Conservation (phyloP, 2,888 invertebrate species). For the Cephus rjabovi region DNA sequence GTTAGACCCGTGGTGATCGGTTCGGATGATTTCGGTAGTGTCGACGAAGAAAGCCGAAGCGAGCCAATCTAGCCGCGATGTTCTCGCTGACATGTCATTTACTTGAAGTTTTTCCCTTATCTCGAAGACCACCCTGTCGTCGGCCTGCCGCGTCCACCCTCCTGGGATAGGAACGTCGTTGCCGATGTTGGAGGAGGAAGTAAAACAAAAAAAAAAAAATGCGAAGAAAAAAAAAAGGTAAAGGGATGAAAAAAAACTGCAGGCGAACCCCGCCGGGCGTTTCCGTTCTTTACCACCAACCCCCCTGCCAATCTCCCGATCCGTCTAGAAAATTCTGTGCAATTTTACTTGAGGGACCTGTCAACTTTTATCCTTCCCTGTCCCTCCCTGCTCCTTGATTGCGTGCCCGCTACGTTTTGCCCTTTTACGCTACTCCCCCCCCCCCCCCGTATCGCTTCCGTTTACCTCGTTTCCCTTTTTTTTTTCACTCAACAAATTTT, state of each 20-base stretch:
- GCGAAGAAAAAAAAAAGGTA: neutral
- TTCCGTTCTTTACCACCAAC: slow-evolving; percentile 4
- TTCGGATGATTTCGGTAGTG: neutral
- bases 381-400: neutral
- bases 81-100: slow-evolving; percentile 27
- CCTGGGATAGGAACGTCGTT: slow-evolving; percentile 1
- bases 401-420: neutral
- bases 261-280: slow-evolving; percentile 4
- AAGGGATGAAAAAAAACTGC: neutral
- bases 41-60: slow-evolving; percentile 19
- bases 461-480: neutral
- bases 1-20: neutral
- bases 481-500: neutral
- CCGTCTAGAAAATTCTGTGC: neutral
- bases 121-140: slow-evolving; percentile 5
- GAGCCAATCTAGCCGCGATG: slow-evolving; percentile 38
- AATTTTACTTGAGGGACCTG: slow-evolving; percentile 1
- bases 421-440: too few relatives aligned
- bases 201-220: neutral
- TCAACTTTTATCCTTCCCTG: neutral
- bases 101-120: slow-evolving; percentile 26
- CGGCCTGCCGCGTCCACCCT: neutral
- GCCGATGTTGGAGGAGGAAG: neutral
- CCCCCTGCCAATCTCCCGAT: neutral
- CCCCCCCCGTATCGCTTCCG: neutral